These are phyloP conservation scores for Nasonia vitripennis DNA, from an alignment of 1,140 invertebrate species.

Conservation along the genomic window DNA sequence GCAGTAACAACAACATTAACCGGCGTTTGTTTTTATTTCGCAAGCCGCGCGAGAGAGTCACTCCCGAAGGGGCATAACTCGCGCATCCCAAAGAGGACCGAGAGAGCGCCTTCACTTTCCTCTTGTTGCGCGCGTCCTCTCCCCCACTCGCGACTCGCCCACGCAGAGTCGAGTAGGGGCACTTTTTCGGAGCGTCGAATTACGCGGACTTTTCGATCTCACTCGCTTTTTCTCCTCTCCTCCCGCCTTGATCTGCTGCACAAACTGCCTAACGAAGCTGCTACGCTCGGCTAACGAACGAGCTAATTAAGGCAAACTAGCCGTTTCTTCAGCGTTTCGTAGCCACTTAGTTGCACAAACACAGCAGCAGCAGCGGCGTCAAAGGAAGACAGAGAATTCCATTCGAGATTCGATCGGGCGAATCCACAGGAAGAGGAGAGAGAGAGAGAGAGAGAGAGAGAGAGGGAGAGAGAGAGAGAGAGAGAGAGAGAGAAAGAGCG, in stretches of 20 bases:
- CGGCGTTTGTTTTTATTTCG: constrained; percentile 37
- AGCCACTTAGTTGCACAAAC: constrained; percentile 17
- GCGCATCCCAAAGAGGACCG: not conserved
- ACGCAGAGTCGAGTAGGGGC: constrained; percentile 11
- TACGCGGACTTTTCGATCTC: constrained; percentile 48
- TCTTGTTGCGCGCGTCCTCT: constrained; percentile 21
- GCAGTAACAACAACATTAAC: not conserved
- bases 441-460: not conserved
- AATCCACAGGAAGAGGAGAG: constrained; percentile 25
- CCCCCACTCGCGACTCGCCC: constrained; percentile 28
- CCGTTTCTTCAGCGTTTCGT: not conserved
- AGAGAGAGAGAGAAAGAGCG: too few species aligned
- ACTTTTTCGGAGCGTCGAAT: constrained; percentile 27
- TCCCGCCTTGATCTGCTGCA: not conserved
- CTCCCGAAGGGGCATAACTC: not conserved
- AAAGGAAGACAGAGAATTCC: constrained; percentile 38
- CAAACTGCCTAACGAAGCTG: not conserved
- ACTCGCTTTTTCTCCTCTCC: constrained; percentile 39
- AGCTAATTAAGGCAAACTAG: constrained; percentile 4
- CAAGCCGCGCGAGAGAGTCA: not conserved
- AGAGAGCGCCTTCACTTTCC: constrained; percentile 50
- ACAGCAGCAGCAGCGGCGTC: not conserved
- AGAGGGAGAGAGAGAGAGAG: constrained; percentile 9
- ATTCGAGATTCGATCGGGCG: constrained; percentile 43
- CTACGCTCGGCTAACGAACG: not conserved